These are phyloP conservation scores for Coregonus ussuriensis DNA, from an alignment of 2,797 vertebrate species.

Conservation along the genomic window DNA sequence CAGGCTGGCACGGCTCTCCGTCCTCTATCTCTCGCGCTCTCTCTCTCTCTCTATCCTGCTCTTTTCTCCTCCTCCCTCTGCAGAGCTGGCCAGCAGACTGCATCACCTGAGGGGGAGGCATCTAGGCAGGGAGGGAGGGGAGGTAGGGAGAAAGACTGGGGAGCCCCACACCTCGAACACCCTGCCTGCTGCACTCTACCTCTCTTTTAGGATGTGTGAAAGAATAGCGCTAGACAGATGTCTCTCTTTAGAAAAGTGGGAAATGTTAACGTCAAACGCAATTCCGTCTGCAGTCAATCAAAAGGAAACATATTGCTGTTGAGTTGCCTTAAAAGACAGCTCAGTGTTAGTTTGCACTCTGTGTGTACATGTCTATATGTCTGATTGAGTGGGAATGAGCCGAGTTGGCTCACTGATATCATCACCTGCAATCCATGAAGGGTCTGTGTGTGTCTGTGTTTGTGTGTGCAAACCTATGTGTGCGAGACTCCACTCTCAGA, in stretches of 20 bases:
- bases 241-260: constrained; percentile 30
- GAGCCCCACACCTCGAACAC: constrained; percentile 15
- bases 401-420: constrained; percentile 38
- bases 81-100: constrained; percentile 56
- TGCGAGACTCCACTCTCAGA: constrained; percentile 60
- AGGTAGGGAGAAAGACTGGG: constrained; percentile 33
- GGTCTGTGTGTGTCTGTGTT: constrained; percentile 13
- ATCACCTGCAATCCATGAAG: constrained; percentile 55
- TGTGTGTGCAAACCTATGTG: constrained; percentile 4
- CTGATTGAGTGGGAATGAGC: constrained; percentile 44
- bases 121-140: not conserved
- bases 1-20: constrained; percentile 58
- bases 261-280: constrained; percentile 43
- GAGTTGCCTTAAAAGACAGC: constrained; percentile 12
- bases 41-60: constrained; percentile 32
- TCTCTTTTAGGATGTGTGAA: constrained; percentile 24
- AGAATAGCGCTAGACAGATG: constrained; percentile 22
- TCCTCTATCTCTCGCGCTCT: constrained; percentile 23
- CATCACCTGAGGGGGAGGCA: constrained; percentile 24
- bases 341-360: constrained; percentile 11
- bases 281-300: constrained; percentile 42
- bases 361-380: constrained; percentile 31
- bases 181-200: not conserved
- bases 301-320: constrained; percentile 18
- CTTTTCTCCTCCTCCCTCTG: constrained; percentile 41